Percentiles rank a stretch among this genome's conserved stretches.
Conservation (phyloP, 1,140 invertebrate species). For the Plutomurus gul region DNA sequence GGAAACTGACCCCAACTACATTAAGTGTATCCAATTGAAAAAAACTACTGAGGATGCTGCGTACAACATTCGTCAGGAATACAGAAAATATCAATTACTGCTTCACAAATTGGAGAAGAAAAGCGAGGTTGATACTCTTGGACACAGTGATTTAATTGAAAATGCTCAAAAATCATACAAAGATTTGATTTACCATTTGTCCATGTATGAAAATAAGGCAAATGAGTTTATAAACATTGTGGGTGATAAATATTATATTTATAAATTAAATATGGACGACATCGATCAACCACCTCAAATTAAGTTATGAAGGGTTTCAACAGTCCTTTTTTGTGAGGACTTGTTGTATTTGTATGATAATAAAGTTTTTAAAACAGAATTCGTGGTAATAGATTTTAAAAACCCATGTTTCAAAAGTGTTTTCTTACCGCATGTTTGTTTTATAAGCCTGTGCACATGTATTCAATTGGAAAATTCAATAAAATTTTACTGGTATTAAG, state of each 20-base stretch:
- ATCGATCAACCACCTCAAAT: background rate
- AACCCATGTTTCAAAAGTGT: too few species aligned
- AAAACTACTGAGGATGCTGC: background rate
- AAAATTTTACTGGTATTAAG: too few species aligned
- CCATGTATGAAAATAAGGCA: background rate
- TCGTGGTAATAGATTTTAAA: too few species aligned
- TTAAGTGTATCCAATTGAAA: background rate
- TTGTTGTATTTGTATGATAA: too few species aligned
- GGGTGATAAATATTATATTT: background rate
- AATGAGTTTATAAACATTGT: background rate
- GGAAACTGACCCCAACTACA: background rate
- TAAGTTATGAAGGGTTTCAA: too few species aligned
- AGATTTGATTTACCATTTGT: background rate
- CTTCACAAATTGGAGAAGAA: background rate
- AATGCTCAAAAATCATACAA: background rate
- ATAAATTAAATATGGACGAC: background rate
- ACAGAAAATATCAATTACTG: background rate
- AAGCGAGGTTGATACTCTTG: background rate
- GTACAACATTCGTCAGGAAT: background rate
- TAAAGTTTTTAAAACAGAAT: too few species aligned
- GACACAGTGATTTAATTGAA: background rate
- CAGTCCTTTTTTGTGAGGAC: too few species aligned
- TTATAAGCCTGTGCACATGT: too few species aligned
- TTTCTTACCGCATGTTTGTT: too few species aligned
- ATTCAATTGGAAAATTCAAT: too few species aligned